A percentile compares a stretch with the other conserved stretches of the same genome.
phyloP scores from a whole-genome alignment of 2,113 vertebrate genomes.

The Pygoscelis adeliae region DNA sequence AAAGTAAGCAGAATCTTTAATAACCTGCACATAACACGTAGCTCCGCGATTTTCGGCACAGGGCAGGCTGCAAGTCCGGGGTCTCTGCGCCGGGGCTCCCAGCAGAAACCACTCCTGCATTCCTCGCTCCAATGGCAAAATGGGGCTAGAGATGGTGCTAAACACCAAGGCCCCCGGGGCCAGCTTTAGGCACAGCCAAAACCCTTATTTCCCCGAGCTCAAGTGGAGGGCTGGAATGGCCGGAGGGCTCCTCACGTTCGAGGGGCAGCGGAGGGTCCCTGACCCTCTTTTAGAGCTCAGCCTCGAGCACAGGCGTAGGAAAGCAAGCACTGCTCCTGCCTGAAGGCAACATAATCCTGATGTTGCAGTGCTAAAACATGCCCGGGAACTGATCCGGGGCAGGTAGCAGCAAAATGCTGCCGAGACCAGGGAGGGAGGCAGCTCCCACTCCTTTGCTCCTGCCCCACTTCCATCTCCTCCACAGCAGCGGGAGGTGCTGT shows the following conservation, averaged over 20 bases:
- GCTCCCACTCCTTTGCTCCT: neutral
- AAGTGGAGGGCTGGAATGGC: neutral
- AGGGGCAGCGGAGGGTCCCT: neutral
- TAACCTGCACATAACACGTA: constrained; percentile 61
- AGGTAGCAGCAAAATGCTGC: neutral
- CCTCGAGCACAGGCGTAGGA: fast-evolving
- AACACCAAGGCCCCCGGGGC: neutral
- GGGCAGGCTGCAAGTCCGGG: neutral
- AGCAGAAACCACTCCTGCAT: neutral
- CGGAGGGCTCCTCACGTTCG: fast-evolving
- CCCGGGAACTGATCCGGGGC: neutral
- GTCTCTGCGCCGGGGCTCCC: neutral
- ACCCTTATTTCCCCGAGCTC: neutral
- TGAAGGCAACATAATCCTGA: neutral
- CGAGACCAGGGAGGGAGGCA: neutral
- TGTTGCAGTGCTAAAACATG: neutral
- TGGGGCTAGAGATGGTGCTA: neutral
- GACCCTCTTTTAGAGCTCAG: neutral
- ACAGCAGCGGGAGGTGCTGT: neutral
- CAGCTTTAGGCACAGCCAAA: neutral
- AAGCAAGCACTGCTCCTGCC: neutral
- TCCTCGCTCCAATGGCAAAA: neutral
- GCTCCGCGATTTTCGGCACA: constrained; percentile 11
- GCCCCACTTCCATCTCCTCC: neutral
- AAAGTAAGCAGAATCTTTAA: constrained; percentile 84